Evolutionary conservation across 2,797 vertebrate genomes (phyloP).

Genomic region (Euthynnus affinis): DNA sequence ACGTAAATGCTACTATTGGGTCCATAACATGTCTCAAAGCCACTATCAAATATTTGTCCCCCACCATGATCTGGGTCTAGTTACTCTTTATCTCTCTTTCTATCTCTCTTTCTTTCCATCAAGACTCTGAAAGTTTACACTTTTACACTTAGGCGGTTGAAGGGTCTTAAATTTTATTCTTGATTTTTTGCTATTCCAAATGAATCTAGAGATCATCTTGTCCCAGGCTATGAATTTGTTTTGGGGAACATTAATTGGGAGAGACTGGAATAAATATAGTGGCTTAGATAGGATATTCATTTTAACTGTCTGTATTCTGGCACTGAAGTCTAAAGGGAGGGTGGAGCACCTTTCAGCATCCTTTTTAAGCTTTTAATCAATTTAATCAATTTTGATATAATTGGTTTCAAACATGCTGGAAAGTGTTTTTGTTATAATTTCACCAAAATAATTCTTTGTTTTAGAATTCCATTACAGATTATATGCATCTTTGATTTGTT

Average conservation of each 20-base stretch:
- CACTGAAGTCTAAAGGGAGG: conserved; percentile 11
- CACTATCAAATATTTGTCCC: conserved; percentile 1
- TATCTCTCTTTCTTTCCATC: conserved; percentile 34
- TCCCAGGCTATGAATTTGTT: conserved; percentile 6
- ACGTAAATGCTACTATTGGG: conserved; percentile 18
- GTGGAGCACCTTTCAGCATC: neutral
- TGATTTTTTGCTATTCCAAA: conserved; percentile 19
- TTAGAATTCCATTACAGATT: no score
- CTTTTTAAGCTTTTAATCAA: conserved; percentile 1
- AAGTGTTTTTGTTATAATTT: no score
- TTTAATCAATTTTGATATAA: conserved; percentile 4
- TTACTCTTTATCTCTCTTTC: conserved; percentile 2
- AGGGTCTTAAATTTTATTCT: conserved; percentile 14
- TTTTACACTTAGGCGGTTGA: no score
- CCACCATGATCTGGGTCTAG: conserved; percentile 7
- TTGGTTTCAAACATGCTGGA: neutral
- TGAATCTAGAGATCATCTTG: conserved; percentile 19
- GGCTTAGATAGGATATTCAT: no score
- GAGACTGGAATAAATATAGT: no score
- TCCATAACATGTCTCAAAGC: conserved; percentile 11
- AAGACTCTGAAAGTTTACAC: no score
- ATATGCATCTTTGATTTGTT: no score
- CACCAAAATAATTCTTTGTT: no score
- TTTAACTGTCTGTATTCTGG: conserved; percentile 13
- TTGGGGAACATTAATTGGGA: conserved; percentile 12